These are phyloP conservation scores for Atethmia centrago DNA, from an alignment of 2,888 invertebrate genomes.

Conservation along the genomic window DNA sequence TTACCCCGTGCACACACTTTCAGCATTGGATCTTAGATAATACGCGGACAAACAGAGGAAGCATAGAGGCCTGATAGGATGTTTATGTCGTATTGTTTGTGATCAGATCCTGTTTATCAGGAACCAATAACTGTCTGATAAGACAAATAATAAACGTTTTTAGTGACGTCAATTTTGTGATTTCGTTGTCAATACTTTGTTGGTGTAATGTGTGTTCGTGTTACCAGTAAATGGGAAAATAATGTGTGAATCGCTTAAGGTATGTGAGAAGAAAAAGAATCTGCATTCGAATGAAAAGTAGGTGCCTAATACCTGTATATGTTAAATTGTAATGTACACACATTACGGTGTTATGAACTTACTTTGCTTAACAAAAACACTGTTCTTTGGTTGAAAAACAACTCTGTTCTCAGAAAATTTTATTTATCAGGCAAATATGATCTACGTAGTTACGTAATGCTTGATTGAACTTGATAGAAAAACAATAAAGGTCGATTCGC, in stretches of 20 bases:
- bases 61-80: not conserved
- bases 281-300: conserved; percentile 6
- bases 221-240: conserved; percentile 52
- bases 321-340: not conserved
- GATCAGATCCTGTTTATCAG: conserved; percentile 6
- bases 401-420: too few species aligned
- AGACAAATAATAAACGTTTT: conserved; percentile 8
- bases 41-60: conserved; percentile 18
- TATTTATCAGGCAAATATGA: too few species aligned
- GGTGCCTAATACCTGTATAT: not conserved
- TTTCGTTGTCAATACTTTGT: conserved; percentile 9
- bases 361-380: too few species aligned
- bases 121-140: conserved; percentile 8
- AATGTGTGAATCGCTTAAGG: conserved; percentile 38
- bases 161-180: conserved; percentile 8
- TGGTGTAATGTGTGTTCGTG: conserved; percentile 4
- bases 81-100: conserved; percentile 18
- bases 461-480: too few species aligned
- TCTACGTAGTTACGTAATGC: too few species aligned
- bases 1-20: conserved; percentile 19
- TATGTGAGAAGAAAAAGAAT: not conserved
- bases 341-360: not conserved
- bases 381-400: too few species aligned
- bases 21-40: not conserved
- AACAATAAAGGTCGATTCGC: too few species aligned